Percentiles rank a stretch among this genome's conserved stretches.
phyloP scores from a whole-genome alignment of 2,888 invertebrate genomes.

The Eugnorisma glareosa region DNA sequence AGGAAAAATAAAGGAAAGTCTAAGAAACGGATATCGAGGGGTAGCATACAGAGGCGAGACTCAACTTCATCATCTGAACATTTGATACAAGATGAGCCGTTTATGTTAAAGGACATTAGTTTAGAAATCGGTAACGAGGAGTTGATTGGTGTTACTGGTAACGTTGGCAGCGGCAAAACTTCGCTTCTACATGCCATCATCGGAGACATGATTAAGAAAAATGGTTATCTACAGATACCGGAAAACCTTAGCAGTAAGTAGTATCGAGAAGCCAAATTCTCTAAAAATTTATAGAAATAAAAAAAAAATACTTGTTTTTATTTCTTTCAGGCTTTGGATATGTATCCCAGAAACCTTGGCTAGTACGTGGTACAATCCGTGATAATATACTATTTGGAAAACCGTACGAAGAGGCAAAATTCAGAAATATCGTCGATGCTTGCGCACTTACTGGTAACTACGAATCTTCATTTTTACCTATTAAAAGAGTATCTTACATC shows the following conservation, averaged over 20 bases:
- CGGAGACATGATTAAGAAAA: constrained; percentile 94
- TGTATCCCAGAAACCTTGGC: constrained; percentile 97
- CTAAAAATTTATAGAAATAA: no score
- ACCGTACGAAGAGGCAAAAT: constrained; percentile 94
- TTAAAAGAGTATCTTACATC: background rate
- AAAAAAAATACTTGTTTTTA: background rate
- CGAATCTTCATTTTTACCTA: background rate
- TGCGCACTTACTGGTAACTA: constrained; percentile 94
- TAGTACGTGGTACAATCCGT: constrained; percentile 96
- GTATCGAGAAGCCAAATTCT: background rate
- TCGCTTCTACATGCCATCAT: constrained; percentile 95
- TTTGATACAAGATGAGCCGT: constrained; percentile 75
- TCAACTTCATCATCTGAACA: constrained; percentile 78
- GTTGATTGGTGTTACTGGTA: constrained; percentile 96
- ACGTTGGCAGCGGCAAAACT: constrained; percentile 97
- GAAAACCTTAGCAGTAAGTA: constrained; percentile 92
- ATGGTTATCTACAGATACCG: constrained; percentile 93
- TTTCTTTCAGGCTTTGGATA: constrained; percentile 93
- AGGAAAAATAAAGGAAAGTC: constrained; percentile 89
- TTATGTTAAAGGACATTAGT: constrained; percentile 79
- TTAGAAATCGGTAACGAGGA: constrained; percentile 91
- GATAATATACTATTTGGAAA: constrained; percentile 98
- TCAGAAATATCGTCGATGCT: constrained; percentile 94
- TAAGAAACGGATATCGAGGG: constrained; percentile 80
- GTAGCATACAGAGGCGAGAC: constrained; percentile 77